Conservation (phyloP, 2,888 invertebrate genomes). For the Mactromeris polynyma region DNA sequence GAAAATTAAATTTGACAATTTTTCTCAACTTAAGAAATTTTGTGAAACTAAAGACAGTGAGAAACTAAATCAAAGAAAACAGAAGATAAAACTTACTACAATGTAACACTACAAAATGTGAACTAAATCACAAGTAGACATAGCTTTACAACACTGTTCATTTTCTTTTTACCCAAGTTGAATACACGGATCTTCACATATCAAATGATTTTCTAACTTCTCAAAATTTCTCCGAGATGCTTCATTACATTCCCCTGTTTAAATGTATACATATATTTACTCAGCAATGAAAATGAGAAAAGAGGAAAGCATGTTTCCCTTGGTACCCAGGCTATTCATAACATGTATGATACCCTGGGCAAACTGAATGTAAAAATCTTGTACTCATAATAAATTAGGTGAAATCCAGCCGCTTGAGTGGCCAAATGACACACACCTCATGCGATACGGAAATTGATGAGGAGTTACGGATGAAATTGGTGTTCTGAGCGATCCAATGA, state of each 20-base stretch:
- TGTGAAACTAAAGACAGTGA: neutral
- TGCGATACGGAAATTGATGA: too few relatives aligned
- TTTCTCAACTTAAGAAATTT: too few relatives aligned
- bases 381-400: too few relatives aligned
- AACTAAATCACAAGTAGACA: conserved; percentile 29
- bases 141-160: neutral
- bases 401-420: too few relatives aligned
- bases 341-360: too few relatives aligned
- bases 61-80: neutral
- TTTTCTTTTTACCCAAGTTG: conserved; percentile 56
- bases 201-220: conserved; percentile 38
- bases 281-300: neutral
- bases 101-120: conserved; percentile 1
- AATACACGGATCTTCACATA: conserved; percentile 61
- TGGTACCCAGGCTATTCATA: too few relatives aligned
- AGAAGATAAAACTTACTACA: conserved; percentile 13
- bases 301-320: too few relatives aligned
- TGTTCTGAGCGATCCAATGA: too few relatives aligned
- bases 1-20: too few relatives aligned
- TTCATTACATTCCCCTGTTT: conserved; percentile 34
- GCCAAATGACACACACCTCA: too few relatives aligned
- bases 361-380: too few relatives aligned
- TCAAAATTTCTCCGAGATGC: neutral
- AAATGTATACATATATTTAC: neutral
- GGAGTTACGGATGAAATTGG: too few relatives aligned